Evolutionary conservation across 2,888 invertebrate genomes (phyloP).

Genomic region (Patella caerulea): DNA sequence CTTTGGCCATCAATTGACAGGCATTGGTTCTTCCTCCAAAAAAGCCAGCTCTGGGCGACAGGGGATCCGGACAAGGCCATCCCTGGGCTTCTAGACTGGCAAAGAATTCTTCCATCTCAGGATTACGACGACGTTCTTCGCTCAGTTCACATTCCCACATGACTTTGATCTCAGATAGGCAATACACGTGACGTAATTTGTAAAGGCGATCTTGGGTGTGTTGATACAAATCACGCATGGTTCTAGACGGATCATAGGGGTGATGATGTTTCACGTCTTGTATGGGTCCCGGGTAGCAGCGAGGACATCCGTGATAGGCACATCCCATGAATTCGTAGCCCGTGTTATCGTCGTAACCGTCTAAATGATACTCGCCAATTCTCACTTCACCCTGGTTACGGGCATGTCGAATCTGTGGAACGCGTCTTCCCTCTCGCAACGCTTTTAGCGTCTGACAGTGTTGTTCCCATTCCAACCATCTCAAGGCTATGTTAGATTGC

Average conservation of each 20-base stretch:
- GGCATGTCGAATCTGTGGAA: no score
- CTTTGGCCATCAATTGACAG: not conserved
- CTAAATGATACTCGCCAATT: no score
- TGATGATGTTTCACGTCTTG: not conserved
- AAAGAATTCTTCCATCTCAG: not conserved
- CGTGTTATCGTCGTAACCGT: no score
- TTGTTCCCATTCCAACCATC: not conserved
- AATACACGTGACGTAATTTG: not conserved
- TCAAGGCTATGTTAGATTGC: not conserved
- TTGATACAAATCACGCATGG: not conserved
- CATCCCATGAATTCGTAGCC: not conserved
- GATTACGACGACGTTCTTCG: not conserved
- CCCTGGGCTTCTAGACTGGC: not conserved
- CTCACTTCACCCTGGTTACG: no score
- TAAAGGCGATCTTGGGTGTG: not conserved
- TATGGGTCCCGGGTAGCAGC: not conserved
- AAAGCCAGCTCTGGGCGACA: not conserved
- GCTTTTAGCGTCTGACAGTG: not conserved
- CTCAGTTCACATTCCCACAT: not conserved
- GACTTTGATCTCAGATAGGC: not conserved
- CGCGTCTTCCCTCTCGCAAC: no score
- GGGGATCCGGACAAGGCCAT: not conserved
- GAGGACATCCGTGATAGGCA: not conserved
- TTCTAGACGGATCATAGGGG: not conserved
- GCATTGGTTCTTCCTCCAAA: conserved; percentile 1